These are phyloP conservation scores for Graptemys geographica DNA, from an alignment of 2,797 vertebrate species.

Conservation along the genomic window DNA sequence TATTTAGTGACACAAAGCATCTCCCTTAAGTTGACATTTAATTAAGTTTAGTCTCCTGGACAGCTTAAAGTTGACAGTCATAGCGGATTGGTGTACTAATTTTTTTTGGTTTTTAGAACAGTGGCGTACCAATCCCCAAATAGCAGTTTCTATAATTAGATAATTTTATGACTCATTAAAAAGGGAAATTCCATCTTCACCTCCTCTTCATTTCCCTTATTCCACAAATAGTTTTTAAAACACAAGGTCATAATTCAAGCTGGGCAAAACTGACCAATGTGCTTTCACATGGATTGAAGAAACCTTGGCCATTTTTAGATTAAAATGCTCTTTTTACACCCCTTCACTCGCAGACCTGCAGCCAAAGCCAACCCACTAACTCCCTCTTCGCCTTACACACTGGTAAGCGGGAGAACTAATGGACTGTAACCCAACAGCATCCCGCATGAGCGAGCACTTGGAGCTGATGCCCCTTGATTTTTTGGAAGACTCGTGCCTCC, in stretches of 20 bases:
- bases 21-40: background rate
- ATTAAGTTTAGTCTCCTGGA: background rate
- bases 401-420: background rate
- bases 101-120: background rate
- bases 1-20: background rate
- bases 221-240: background rate
- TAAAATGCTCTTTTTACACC: rapidly evolving
- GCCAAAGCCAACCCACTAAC: background rate
- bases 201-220: background rate
- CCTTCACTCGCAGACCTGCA: background rate
- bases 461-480: background rate
- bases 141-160: background rate
- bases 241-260: background rate
- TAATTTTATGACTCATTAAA: background rate
- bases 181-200: background rate
- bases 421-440: rapidly evolving
- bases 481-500: too few relatives aligned
- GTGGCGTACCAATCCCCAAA: background rate
- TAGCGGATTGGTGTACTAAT: background rate
- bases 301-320: background rate
- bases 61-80: background rate
- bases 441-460: rapidly evolving
- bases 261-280: background rate
- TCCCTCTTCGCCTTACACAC: background rate
- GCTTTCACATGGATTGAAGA: background rate